Base-by-base conservation (phyloP, 2,888 invertebrate species). In the Tethea ocularis region DNA sequence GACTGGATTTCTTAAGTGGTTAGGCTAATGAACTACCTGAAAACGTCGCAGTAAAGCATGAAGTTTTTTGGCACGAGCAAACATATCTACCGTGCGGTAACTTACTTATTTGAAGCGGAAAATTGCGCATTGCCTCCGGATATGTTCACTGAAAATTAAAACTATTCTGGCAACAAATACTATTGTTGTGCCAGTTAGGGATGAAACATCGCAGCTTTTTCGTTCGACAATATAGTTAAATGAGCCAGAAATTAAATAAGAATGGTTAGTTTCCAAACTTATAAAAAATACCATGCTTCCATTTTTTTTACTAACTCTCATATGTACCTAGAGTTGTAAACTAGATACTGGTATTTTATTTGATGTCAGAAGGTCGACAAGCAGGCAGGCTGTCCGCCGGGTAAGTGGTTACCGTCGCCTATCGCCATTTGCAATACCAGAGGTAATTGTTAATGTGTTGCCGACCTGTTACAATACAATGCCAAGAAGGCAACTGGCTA, bases 1-100 rank as follows among this genome's bases (percentile, higher is more conserved):
- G 71, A 80, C 72, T 82, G 82, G 81, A 86, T 87, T 83, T 76
- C 75, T 75, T 79, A 79, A 86, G 82, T 83, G 82, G 64, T 61
- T 26, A n/a, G 15, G 72, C 76, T 84, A 85, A 85, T 82, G 83
- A 82, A 83, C 76, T 74, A 72, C n/a, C 80, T 78, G 71, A 67
- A 36, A 36, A 75, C 69, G 64, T 64, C 64, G 68, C 65, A 61
- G 68, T 68, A 69, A 70, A 70, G 69, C 66, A 73, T 66, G 75
- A 82, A 83, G 73, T 86, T 86, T 84, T 82, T 82, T 86, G 84
- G 86, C 85, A 84, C 75, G 66, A 59, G 52, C 62, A 46, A 63
- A 68, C 62, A 69, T n/a, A n/a, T n/a, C n/a, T 64, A 63, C 69
- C 53, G 61, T 63, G 61, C 26, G 26, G 26, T 26, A 26, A 36